Evolutionary conservation across 2,113 vertebrate genomes (phyloP).

Genomic region (Apteryx mantelli): DNA sequence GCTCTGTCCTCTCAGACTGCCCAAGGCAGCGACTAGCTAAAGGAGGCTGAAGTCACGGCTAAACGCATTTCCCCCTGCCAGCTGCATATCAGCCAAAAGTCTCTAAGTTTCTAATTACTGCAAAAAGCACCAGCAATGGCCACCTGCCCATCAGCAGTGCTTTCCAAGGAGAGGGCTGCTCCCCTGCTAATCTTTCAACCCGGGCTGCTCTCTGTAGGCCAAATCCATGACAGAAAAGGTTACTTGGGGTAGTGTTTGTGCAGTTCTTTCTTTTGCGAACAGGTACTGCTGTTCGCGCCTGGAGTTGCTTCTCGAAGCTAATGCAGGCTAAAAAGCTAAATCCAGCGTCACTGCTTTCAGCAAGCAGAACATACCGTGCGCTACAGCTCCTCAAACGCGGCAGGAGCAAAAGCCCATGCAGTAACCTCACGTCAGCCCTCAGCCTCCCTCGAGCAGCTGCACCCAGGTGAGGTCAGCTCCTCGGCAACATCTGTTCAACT

Average conservation of each 20-base stretch:
- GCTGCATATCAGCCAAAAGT: background rate
- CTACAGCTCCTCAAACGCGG: background rate
- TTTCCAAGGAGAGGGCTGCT: background rate
- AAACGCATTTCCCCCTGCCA: background rate
- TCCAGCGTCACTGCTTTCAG: rapidly evolving
- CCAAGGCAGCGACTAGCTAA: background rate
- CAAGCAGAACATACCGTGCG: rapidly evolving
- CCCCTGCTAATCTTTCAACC: background rate
- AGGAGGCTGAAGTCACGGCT: background rate
- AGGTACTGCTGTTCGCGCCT: background rate
- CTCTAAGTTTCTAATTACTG: background rate
- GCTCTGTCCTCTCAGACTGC: background rate
- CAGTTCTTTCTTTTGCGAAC: background rate
- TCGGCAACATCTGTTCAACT: background rate
- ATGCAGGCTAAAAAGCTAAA: background rate
- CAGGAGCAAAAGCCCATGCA: background rate
- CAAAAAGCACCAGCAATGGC: background rate
- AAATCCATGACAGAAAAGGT: background rate
- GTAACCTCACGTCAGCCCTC: background rate
- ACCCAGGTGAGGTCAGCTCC: background rate
- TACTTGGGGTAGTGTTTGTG: background rate
- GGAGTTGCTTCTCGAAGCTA: background rate
- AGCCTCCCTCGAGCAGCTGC: background rate
- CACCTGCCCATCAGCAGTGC: background rate
- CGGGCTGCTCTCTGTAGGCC: background rate